Conservation (phyloP, 2,888 invertebrate genomes). For the Polyploca ridens region DNA sequence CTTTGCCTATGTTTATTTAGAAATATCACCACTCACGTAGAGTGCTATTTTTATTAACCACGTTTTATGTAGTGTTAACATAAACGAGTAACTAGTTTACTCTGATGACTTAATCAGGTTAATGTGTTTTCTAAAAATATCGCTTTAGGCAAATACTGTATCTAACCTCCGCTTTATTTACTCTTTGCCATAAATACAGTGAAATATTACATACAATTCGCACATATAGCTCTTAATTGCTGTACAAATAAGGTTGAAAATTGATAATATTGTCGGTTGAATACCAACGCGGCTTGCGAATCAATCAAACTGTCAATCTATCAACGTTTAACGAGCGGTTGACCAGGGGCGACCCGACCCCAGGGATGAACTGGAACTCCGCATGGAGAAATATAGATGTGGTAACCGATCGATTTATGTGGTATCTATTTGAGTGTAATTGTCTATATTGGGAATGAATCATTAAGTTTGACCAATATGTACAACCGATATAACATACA, state of each 20-base stretch:
- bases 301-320: constrained; percentile 49
- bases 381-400: constrained; percentile 16
- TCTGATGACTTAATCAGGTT: background rate
- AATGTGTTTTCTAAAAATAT: background rate
- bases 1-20: background rate
- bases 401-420: background rate
- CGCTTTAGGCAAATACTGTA: background rate
- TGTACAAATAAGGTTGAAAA: background rate
- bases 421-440: no score
- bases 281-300: constrained; percentile 33
- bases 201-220: background rate
- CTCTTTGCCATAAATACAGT: background rate
- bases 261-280: constrained; percentile 26
- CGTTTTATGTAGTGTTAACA: background rate
- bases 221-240: background rate
- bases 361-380: constrained; percentile 23
- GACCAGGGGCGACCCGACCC: constrained; percentile 29
- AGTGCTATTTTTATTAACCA: background rate
- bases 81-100: background rate
- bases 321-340: constrained; percentile 23
- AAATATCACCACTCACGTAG: background rate
- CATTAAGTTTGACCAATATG: no score
- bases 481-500: no score
- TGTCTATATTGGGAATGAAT: no score
- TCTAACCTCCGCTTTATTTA: background rate